Evolutionary conservation across 2,113 vertebrate species (phyloP).

Genomic region (Chamaetylas fuelleborni): DNA sequence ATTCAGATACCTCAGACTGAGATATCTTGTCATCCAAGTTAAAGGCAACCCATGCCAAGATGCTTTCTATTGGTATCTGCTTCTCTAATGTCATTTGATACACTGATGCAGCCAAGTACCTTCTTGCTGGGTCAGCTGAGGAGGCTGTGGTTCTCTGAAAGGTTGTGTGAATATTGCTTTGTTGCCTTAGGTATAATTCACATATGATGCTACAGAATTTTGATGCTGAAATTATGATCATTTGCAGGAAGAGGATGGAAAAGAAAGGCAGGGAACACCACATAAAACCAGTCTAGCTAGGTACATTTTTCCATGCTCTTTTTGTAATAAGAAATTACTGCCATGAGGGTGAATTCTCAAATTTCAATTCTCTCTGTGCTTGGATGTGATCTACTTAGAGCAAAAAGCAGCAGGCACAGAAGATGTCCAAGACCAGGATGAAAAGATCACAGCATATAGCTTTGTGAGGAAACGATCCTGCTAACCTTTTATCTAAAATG

Average conservation of each 20-base stretch:
- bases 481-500: neutral
- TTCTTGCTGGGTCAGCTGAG: neutral
- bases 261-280: neutral
- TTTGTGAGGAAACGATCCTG: neutral
- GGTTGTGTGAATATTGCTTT: neutral
- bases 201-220: neutral
- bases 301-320: neutral
- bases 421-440: neutral
- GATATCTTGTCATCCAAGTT: neutral
- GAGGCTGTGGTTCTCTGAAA: neutral
- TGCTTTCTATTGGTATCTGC: neutral
- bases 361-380: neutral
- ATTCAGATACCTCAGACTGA: neutral
- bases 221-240: neutral
- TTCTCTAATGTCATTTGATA: neutral
- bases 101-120: neutral
- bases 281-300: neutral
- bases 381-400: neutral
- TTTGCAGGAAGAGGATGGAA: neutral
- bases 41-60: neutral
- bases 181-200: neutral
- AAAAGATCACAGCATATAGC: neutral
- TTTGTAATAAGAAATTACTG: neutral
- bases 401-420: neutral
- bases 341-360: neutral